phyloP scores from a whole-genome alignment of 1,140 invertebrate genomes.

The Lordiphosa collinella region DNA sequence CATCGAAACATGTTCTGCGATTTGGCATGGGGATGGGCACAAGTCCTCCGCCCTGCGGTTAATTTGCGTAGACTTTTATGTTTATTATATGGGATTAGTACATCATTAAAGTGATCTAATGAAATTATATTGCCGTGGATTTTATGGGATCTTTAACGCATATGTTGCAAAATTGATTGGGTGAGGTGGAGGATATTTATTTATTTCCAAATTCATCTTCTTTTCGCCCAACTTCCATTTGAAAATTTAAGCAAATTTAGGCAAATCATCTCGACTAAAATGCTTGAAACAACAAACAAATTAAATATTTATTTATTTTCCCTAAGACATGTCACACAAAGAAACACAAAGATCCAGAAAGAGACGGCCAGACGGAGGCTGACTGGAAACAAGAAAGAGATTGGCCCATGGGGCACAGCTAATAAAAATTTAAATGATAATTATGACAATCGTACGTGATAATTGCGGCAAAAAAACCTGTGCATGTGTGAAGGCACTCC shows the following conservation, averaged over 20 bases:
- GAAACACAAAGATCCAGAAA: conserved; percentile 28
- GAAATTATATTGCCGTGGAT: conserved; percentile 22
- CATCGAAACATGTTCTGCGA: conserved; percentile 5
- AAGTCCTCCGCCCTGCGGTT: neutral
- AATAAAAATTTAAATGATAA: conserved; percentile 76
- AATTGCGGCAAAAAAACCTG: conserved; percentile 60
- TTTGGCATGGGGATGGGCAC: conserved; percentile 2
- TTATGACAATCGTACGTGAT: conserved; percentile 79
- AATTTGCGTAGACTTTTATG: conserved; percentile 46
- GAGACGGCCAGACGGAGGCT: neutral
- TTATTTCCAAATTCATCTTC: too few species aligned
- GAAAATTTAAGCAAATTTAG: too few species aligned
- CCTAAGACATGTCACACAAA: conserved; percentile 17
- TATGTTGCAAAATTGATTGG: conserved; percentile 57
- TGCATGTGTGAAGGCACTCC: conserved; percentile 27
- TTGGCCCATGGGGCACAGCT: conserved; percentile 50
- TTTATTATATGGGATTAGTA: conserved; percentile 67
- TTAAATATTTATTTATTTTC: conserved; percentile 41
- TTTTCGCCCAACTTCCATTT: too few species aligned
- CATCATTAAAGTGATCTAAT: conserved; percentile 52
- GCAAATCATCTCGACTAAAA: neutral
- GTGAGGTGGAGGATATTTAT: neutral
- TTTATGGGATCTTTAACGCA: conserved; percentile 33
- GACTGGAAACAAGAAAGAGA: conserved; percentile 12
- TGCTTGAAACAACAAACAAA: conserved; percentile 26